A percentile compares a stretch with the other conserved stretches of the same genome.
Evolutionary conservation across 2,888 invertebrate species (phyloP).

Genomic region (Sicus ferrugineus): DNA sequence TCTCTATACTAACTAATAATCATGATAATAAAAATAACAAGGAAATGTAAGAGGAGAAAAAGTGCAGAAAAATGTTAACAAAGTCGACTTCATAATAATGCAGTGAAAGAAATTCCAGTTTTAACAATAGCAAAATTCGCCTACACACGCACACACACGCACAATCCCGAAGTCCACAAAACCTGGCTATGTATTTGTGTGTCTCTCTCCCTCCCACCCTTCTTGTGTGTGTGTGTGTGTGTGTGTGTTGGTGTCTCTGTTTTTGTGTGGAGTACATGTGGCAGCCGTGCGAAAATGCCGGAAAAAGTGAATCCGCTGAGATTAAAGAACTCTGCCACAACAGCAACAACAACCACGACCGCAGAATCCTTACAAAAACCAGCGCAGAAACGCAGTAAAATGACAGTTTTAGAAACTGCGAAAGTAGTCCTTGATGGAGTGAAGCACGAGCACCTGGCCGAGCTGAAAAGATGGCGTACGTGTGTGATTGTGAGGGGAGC

Average conservation of each 20-base stretch:
- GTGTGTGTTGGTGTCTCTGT: neutral
- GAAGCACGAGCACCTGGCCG: neutral
- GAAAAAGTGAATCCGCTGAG: conserved; percentile 3
- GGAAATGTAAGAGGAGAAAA: conserved; percentile 14
- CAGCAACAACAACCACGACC: neutral
- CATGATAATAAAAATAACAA: conserved; percentile 31
- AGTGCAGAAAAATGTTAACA: neutral
- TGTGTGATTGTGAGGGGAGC: neutral
- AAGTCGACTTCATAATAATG: neutral
- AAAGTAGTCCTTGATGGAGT: conserved; percentile 3
- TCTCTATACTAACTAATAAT: conserved; percentile 31
- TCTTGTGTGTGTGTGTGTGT: neutral
- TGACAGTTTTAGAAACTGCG: conserved; percentile 29
- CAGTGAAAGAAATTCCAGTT: conserved; percentile 29
- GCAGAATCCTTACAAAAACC: neutral
- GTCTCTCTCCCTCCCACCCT: neutral
- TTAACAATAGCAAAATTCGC: conserved; percentile 16
- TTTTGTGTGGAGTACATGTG: conserved; percentile 29
- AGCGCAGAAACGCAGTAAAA: conserved; percentile 8
- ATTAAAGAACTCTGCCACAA: neutral
- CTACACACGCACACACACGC: neutral
- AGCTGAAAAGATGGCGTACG: neutral
- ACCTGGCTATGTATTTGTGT: no score
- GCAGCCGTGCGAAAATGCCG: conserved; percentile 9
- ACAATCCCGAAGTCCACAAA: no score